Evolutionary conservation across 2,888 invertebrate genomes (phyloP).

Genomic region (Ornithoptera alexandrae): DNA sequence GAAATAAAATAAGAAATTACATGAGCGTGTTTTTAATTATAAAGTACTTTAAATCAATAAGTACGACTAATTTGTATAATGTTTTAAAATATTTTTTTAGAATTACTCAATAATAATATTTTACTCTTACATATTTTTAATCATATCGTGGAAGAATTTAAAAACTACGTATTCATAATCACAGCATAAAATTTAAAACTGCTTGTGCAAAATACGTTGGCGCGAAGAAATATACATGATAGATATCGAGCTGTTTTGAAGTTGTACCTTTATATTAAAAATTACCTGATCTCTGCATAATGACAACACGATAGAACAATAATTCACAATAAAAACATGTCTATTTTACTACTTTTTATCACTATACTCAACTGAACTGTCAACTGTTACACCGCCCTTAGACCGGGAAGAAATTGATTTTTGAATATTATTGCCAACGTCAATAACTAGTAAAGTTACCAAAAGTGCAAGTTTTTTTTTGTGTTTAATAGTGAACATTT

Average conservation of each 20-base stretch:
- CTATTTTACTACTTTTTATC: slow-evolving; percentile 57
- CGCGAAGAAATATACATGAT: slow-evolving; percentile 42
- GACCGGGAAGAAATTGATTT: slow-evolving; percentile 67
- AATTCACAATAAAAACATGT: slow-evolving; percentile 70
- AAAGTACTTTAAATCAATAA: no score
- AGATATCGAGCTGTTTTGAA: slow-evolving; percentile 2
- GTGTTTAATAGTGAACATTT: no score
- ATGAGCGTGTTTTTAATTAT: no score
- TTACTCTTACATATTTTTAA: not conserved
- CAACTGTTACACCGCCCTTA: slow-evolving; percentile 72
- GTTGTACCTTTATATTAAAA: slow-evolving; percentile 16
- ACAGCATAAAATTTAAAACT: slow-evolving; percentile 19
- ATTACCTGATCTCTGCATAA: slow-evolving; percentile 77
- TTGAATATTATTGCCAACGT: slow-evolving; percentile 56
- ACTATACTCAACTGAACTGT: slow-evolving; percentile 61
- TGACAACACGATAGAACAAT: slow-evolving; percentile 51
- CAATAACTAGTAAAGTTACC: slow-evolving; percentile 10
- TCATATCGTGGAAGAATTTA: not conserved
- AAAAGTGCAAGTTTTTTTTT: not conserved
- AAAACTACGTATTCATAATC: slow-evolving; percentile 11
- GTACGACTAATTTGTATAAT: no score
- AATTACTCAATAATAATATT: not conserved
- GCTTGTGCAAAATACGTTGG: slow-evolving; percentile 35
- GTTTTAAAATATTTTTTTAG: not conserved
- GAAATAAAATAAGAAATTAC: no score